A percentile compares a stretch with the other conserved stretches of the same genome.
Evolutionary conservation across 2,888 invertebrate genomes (phyloP).

Genomic region (Dendrolimus houi): DNA sequence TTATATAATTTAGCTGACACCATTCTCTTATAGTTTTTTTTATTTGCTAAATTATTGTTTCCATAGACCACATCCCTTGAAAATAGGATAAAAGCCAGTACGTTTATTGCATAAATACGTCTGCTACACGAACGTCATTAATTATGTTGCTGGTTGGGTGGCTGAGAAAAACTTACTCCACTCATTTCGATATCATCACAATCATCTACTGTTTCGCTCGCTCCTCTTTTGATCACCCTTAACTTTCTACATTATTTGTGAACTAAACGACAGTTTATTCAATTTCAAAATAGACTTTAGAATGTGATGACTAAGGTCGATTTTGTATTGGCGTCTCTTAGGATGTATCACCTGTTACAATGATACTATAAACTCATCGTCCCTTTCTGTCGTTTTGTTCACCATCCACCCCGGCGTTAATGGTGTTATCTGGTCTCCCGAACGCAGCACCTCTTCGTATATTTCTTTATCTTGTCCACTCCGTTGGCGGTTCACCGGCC

Average conservation of each 20-base stretch:
- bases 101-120: conserved; percentile 64
- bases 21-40: too few species aligned
- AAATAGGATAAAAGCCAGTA: conserved; percentile 59
- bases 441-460: conserved; percentile 74
- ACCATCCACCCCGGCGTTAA: conserved; percentile 68
- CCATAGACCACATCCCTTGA: conserved; percentile 44
- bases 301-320: not conserved
- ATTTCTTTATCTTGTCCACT: conserved; percentile 74
- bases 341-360: conserved; percentile 17
- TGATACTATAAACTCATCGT: conserved; percentile 26
- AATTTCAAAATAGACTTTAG: too few species aligned
- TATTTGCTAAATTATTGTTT: too few species aligned
- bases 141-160: conserved; percentile 77
- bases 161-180: conserved; percentile 75
- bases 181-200: conserved; percentile 71
- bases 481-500: conserved; percentile 56
- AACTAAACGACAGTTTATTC: not conserved
- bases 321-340: conserved; percentile 9
- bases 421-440: conserved; percentile 72
- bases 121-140: conserved; percentile 71
- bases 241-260: conserved; percentile 2
- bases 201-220: conserved; percentile 57
- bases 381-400: conserved; percentile 61
- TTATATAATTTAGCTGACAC: too few species aligned
- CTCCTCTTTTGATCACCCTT: conserved; percentile 25